A percentile compares a stretch with the other conserved stretches of the same genome.
These are phyloP conservation scores for Centropristis striata DNA, from an alignment of 2,113 vertebrate species.

Conservation along the genomic window DNA sequence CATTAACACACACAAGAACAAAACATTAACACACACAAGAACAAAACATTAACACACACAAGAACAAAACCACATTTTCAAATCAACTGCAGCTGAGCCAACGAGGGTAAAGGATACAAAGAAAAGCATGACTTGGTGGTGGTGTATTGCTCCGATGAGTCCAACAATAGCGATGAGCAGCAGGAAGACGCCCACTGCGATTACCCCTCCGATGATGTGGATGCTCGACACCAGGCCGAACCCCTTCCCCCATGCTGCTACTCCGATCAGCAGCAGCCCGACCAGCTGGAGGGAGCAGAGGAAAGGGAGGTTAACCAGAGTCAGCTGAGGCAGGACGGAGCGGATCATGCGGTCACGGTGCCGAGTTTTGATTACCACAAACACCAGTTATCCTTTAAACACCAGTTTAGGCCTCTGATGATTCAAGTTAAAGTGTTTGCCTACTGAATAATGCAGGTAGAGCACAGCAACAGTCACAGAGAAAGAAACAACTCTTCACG, in stretches of 20 bases:
- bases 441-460: not conserved
- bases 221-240: slow-evolving; percentile 93
- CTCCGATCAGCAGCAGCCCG: slow-evolving; percentile 92
- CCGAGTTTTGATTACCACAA: not conserved
- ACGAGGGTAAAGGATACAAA: slow-evolving; percentile 90
- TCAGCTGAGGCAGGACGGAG: slow-evolving; percentile 11
- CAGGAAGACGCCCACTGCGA: slow-evolving; percentile 93
- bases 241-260: slow-evolving; percentile 93
- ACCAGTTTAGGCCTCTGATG: not conserved
- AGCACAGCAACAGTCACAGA: not conserved
- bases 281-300: slow-evolving; percentile 85
- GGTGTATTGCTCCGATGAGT: slow-evolving; percentile 90
- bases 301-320: slow-evolving; percentile 25
- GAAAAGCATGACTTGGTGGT: slow-evolving; percentile 96
- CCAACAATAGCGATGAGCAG: slow-evolving; percentile 92
- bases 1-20: no score
- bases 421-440: not conserved
- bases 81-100: not conserved
- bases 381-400: not conserved
- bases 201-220: slow-evolving; percentile 93
- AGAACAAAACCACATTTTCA: not conserved
- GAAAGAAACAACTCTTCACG: not conserved
- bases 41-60: not conserved
- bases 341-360: not conserved
- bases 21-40: not conserved